A percentile compares a stretch with the other conserved stretches of the same genome.
Evolutionary conservation across 2,113 vertebrate genomes (phyloP).

Genomic region (Sphaerodactylus townsendi): DNA sequence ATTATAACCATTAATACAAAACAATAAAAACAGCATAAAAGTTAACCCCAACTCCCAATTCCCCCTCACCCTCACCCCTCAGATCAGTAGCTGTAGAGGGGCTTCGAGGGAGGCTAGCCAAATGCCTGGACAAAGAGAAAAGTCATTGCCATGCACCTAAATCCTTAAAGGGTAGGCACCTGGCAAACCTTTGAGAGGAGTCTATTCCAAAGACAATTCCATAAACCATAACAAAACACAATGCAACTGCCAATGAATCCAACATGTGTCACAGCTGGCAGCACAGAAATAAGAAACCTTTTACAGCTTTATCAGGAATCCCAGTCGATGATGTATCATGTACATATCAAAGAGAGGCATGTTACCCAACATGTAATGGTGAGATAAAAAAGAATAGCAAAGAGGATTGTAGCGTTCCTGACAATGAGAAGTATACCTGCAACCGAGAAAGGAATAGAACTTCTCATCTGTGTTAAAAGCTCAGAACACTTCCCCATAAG

Average conservation of each 20-base stretch:
- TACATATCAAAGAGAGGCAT: neutral
- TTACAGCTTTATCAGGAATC: neutral
- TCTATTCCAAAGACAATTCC: no score
- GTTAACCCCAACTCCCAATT: no score
- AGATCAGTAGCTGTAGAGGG: no score
- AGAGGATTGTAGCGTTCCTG: neutral
- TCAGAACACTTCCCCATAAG: neutral
- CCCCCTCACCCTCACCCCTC: no score
- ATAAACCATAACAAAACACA: neutral
- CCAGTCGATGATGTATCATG: no score
- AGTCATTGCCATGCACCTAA: no score
- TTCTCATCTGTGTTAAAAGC: neutral
- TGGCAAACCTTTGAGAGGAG: no score
- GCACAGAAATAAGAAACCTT: neutral
- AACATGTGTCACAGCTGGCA: neutral
- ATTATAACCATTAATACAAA: no score
- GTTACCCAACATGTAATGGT: neutral
- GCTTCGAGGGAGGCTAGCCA: no score
- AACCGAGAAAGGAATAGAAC: neutral
- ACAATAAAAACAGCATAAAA: no score
- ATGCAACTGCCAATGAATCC: neutral
- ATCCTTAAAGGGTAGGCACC: no score
- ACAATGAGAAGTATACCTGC: neutral
- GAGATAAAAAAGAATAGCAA: neutral
- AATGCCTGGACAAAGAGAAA: no score